Evolutionary conservation across 2,797 vertebrate genomes (phyloP).

Genomic region (Sarcophilus harrisii): DNA sequence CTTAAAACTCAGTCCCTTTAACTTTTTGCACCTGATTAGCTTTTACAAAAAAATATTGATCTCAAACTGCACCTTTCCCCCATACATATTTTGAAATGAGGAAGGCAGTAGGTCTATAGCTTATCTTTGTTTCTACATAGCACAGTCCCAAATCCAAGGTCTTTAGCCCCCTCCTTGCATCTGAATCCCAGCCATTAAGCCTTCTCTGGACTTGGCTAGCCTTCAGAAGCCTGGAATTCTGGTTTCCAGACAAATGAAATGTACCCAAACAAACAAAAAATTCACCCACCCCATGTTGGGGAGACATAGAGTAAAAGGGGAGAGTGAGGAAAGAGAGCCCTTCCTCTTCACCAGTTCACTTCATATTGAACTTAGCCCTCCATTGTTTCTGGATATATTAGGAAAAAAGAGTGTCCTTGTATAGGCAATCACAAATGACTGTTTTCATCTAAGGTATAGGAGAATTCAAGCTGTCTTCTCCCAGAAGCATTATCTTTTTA

Average conservation of each 20-base stretch:
- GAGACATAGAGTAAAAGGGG: neutral
- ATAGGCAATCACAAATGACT: neutral
- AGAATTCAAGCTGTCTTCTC: neutral
- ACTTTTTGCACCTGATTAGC: neutral
- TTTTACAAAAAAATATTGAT: neutral
- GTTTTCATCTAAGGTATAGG: neutral
- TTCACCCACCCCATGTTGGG: neutral
- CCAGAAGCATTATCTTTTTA: neutral
- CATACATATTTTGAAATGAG: neutral
- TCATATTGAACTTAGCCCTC: neutral
- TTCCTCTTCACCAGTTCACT: neutral
- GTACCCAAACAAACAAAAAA: neutral
- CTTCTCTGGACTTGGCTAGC: no score
- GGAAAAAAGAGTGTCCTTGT: neutral
- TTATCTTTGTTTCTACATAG: neutral
- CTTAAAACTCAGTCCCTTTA: neutral
- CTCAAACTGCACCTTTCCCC: neutral
- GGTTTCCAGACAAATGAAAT: neutral
- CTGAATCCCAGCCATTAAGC: neutral
- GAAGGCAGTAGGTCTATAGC: neutral
- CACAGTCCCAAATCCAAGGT: neutral
- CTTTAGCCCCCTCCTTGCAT: neutral
- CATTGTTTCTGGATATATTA: neutral
- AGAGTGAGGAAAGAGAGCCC: neutral
- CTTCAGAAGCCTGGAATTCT: neutral